Percentiles rank a stretch among this genome's conserved stretches.
Evolutionary conservation across 2,113 vertebrate genomes (phyloP).

Genomic region (Platysternon megacephalum): DNA sequence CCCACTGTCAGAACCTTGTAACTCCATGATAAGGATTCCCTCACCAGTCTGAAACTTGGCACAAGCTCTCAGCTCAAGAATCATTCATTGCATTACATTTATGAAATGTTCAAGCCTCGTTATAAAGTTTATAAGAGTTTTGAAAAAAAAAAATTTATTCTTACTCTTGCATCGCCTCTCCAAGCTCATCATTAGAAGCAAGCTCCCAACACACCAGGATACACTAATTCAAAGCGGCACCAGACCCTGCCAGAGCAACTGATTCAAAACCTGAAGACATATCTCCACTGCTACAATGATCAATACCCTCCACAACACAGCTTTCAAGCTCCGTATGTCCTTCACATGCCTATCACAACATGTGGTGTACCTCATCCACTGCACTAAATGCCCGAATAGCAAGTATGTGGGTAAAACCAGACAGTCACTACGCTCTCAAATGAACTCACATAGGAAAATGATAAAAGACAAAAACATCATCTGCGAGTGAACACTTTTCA

Average conservation of each 20-base stretch:
- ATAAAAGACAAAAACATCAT: not conserved
- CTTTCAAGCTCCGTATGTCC: not conserved
- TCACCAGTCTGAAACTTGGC: not conserved
- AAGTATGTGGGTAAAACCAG: not conserved
- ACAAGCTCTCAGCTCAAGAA: not conserved
- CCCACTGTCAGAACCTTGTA: not conserved
- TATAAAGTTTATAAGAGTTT: constrained; percentile 2
- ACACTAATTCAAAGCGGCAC: not conserved
- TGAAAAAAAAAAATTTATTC: not conserved
- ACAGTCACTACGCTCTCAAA: not conserved
- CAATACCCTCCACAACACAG: not conserved
- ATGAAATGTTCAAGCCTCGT: not conserved
- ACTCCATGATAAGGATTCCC: not conserved
- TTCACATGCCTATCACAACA: not conserved
- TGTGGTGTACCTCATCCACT: not conserved
- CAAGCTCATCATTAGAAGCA: not conserved
- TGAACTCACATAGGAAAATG: not conserved
- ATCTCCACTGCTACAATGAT: not conserved
- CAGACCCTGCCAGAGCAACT: not conserved
- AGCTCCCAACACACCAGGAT: not conserved
- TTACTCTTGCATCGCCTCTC: not conserved
- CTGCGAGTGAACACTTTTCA: not conserved
- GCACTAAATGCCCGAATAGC: not conserved
- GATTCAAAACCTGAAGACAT: not conserved
- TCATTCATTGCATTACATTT: not conserved